Evolutionary conservation across 2,797 vertebrate genomes (phyloP), one percentile per base, ranked within the genome.

Genomic region (Takifugu ocellatus): DNA sequence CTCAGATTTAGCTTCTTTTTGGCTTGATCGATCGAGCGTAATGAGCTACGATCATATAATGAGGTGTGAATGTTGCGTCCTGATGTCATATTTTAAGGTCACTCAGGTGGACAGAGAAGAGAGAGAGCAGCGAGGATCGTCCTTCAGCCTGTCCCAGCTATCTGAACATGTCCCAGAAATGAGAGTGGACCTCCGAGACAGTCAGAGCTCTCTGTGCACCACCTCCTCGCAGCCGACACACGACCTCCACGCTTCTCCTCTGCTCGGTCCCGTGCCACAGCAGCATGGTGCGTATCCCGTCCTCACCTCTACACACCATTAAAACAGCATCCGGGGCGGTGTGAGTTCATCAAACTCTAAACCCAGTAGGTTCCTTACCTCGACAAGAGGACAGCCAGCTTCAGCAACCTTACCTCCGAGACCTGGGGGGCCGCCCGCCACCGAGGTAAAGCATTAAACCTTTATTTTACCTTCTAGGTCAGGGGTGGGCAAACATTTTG

Each of bases 41-140:
- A 9, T 33, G 31, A 33, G 31, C 5, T 33, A 5, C 5, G 2
- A 2, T 33, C 5, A 5, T 33, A 5, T 33, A 2, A 7, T 1
- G 31, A 29, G 27, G 29, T 31, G 5, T 31, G 7, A 2, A 15
- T 56, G 3, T 56, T 49, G 57, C 55, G 56, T 50, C 27, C 17
- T 57, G 44, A 56, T 62, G 25, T 43, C 8, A 33, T 5, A 29
- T 49, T 52, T n/a, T n/a, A n/a, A 78, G 82, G 79, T 82, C 66
- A 58, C 59, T 43, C 60, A 75, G 73, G 66, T 73, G 58, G 72
- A 60, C 50, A 79, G 71, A 65, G 75, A 39, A 51, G 86, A 77
- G 52, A 68, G 70, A 66, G 25, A 25, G 58, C 61, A 58, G 70
- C 26, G 31, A 66, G 75, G 68, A 50, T 64, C 57, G 50, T 47